Evolutionary conservation across 2,113 vertebrate genomes (phyloP).

Genomic region (pig (Sus scrofa)): DNA sequence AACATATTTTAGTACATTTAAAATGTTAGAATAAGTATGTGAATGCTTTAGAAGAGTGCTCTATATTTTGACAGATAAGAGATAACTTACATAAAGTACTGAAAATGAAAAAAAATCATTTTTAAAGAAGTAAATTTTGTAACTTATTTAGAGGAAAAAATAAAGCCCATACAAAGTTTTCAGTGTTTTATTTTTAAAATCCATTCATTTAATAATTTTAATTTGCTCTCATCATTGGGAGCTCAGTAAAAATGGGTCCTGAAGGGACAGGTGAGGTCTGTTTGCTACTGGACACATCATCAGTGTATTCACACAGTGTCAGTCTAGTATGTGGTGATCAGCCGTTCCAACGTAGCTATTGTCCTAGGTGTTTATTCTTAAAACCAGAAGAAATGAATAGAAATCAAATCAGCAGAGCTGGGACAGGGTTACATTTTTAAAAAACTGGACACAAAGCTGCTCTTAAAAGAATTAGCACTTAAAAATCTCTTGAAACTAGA

Average conservation of each 20-base stretch:
- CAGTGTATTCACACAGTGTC: background rate
- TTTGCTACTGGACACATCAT: background rate
- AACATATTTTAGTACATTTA: background rate
- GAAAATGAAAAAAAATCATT: constrained; percentile 35
- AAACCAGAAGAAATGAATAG: background rate
- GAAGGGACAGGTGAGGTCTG: background rate
- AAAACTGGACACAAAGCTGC: background rate
- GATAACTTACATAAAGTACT: constrained; percentile 8
- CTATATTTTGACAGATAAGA: constrained; percentile 34
- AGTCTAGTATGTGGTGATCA: background rate
- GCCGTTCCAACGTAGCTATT: background rate
- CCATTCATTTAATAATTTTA: background rate
- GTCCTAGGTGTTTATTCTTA: background rate
- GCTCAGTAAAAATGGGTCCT: background rate
- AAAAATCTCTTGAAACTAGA: background rate
- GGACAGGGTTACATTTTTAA: background rate
- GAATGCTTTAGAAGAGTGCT: constrained; percentile 51
- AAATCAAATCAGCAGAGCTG: background rate
- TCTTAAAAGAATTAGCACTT: background rate
- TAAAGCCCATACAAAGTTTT: background rate
- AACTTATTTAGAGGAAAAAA: background rate
- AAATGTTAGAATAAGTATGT: constrained; percentile 16
- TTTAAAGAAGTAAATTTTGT: constrained; percentile 4
- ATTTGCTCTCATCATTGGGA: constrained; percentile 13
- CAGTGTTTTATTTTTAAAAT: background rate